Conservation (phyloP, 1,140 invertebrate genomes). For the Ceratina calcarata region DNA sequence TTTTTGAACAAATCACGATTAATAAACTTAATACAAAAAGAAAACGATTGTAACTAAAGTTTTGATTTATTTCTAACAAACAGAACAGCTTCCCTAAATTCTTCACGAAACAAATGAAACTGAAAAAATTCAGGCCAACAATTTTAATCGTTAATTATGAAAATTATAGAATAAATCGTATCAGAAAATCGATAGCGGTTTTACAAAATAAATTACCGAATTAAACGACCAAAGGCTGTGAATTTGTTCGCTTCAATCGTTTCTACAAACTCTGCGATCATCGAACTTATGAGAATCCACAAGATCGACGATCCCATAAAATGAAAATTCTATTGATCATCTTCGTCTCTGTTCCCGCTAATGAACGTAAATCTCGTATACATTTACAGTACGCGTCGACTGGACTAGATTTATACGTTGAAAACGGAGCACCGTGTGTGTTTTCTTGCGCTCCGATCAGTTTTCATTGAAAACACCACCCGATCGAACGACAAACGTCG, state of each 20-base stretch:
- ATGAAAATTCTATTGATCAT: conserved; percentile 7
- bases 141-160: neutral
- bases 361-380: conserved; percentile 38
- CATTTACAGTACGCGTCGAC: conserved; percentile 48
- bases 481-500: neutral
- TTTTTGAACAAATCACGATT: neutral
- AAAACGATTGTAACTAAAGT: neutral
- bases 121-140: neutral
- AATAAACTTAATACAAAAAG: neutral
- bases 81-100: neutral
- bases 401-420: conserved; percentile 60
- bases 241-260: neutral
- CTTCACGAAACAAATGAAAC: neutral
- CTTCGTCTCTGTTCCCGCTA: neutral
- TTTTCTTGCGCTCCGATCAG: conserved; percentile 8
- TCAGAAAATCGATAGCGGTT: neutral
- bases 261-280: neutral
- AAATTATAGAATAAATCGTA: neutral
- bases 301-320: neutral
- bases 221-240: neutral
- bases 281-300: neutral
- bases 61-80: neutral
- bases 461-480: conserved; percentile 24
- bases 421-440: conserved; percentile 15
- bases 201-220: neutral